Percentiles rank a stretch among this genome's conserved stretches.
These are phyloP conservation scores for Melangyna quadrimaculata DNA, from an alignment of 2,888 invertebrate genomes.

Conservation along the genomic window DNA sequence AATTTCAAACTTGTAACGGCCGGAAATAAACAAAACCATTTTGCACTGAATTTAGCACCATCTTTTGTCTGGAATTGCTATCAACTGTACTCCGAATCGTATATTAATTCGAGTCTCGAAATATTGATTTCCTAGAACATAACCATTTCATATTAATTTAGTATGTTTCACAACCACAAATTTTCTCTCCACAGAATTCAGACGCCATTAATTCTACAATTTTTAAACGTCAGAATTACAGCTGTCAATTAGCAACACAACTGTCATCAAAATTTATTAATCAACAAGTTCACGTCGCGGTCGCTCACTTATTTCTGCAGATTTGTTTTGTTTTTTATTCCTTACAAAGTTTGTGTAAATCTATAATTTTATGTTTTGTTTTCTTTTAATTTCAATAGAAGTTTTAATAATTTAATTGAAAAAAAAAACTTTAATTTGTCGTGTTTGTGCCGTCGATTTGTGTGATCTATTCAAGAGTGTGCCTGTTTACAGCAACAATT, in stretches of 20 bases:
- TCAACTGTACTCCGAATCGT: background rate
- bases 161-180: background rate
- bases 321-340: slow-evolving; percentile 63
- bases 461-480: slow-evolving; percentile 24
- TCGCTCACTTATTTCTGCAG: background rate
- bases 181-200: background rate
- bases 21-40: background rate
- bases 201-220: background rate
- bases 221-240: background rate
- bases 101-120: background rate
- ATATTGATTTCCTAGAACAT: background rate
- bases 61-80: background rate
- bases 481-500: slow-evolving; percentile 3
- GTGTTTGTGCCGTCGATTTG: background rate
- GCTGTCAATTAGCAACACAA: slow-evolving; percentile 49
- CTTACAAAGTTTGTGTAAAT: slow-evolving; percentile 29
- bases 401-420: background rate
- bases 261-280: slow-evolving; percentile 68
- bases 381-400: background rate
- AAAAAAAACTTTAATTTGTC: background rate
- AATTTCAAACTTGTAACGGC: background rate
- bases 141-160: background rate
- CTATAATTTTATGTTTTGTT: slow-evolving; percentile 24
- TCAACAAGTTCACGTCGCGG: slow-evolving; percentile 67
- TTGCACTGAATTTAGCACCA: background rate